phyloP scores from a whole-genome alignment of 2,113 vertebrate genomes.

The Rhadina sibilatrix region DNA sequence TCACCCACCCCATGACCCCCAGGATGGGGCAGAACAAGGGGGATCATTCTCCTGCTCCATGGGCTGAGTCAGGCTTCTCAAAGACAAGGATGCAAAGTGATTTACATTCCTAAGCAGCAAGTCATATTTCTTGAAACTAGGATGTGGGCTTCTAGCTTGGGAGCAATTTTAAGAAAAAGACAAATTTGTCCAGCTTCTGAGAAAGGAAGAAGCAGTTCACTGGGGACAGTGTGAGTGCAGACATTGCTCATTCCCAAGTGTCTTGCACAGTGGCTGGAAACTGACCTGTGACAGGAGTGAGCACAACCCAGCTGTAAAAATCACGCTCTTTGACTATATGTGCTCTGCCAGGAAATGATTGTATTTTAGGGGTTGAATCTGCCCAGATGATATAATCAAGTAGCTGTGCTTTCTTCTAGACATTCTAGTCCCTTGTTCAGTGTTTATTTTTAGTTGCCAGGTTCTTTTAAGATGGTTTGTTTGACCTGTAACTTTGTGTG shows the following conservation, averaged over 20 bases:
- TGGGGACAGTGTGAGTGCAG: background rate
- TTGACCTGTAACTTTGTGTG: background rate
- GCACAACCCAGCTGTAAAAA: background rate
- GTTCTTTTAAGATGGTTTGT: background rate
- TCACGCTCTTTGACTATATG: background rate
- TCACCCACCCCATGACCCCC: background rate
- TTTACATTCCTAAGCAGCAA: constrained; percentile 38
- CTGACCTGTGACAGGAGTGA: background rate
- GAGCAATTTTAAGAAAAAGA: background rate
- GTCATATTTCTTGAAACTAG: background rate
- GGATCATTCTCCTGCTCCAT: background rate
- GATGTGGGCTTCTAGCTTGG: background rate
- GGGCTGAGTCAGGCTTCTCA: background rate
- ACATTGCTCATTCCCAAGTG: background rate
- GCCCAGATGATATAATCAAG: background rate
- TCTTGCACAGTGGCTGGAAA: background rate
- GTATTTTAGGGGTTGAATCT: background rate
- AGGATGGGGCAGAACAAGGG: background rate
- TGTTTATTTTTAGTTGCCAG: background rate
- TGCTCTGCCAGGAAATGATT: background rate
- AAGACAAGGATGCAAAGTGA: background rate
- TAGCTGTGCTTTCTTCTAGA: background rate
- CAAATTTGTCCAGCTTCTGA: background rate
- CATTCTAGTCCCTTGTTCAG: background rate
- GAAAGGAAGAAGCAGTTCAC: background rate